phyloP scores from a whole-genome alignment of 2,113 vertebrate species.

The Orthonyx spaldingii region DNA sequence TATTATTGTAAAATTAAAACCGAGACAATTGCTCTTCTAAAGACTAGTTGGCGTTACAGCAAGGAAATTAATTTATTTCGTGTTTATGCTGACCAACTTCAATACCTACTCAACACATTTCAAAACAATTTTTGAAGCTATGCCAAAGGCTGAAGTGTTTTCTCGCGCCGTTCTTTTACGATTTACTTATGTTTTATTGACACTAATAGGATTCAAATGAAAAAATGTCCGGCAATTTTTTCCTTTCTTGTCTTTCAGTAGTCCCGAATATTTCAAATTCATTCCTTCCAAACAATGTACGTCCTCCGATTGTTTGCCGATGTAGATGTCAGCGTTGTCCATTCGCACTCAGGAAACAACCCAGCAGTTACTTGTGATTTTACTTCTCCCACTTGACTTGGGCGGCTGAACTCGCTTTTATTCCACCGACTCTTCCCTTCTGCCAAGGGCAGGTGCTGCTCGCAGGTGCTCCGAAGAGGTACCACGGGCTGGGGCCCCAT shows the following conservation, averaged over 20 bases:
- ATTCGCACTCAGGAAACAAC: background rate
- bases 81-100: constrained; percentile 20
- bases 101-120: background rate
- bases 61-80: constrained; percentile 38
- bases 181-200: background rate
- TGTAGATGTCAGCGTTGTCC: background rate
- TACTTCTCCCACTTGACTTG: background rate
- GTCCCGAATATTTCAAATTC: background rate
- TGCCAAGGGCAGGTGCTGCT: background rate
- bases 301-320: background rate
- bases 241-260: background rate
- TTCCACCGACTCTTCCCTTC: background rate
- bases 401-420: background rate
- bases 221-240: background rate
- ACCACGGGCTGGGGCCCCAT: background rate
- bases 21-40: constrained; percentile 18
- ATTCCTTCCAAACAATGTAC: background rate
- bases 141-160: background rate
- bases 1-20: constrained; percentile 53
- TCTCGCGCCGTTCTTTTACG: background rate
- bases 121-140: background rate
- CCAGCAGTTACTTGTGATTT: background rate
- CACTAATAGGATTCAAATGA: background rate
- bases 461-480: background rate
- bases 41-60: constrained; percentile 43